Conservation (phyloP, 23 tunicate genomes). For the Phallusia fumigata region DNA sequence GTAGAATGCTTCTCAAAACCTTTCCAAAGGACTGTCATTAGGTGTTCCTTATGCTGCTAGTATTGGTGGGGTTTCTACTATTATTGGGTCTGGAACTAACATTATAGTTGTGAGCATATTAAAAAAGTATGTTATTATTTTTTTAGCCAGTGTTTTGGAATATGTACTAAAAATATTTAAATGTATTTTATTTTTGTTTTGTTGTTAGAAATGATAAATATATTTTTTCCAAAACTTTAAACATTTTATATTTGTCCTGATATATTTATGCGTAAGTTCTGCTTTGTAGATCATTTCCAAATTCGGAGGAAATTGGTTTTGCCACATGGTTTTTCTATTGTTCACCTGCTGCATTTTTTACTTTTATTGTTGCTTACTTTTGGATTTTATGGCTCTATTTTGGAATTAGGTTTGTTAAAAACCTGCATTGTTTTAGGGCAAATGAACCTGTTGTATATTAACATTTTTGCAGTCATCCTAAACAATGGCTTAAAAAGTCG, state of each 20-base stretch:
- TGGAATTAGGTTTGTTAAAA: constrained; percentile 15
- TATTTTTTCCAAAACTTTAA: too few species aligned
- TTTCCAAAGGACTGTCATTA: neutral
- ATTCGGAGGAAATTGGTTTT: constrained; percentile 16
- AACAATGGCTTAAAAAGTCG: neutral
- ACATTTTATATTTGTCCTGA: too few species aligned
- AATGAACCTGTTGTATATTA: too few species aligned
- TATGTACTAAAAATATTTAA: too few species aligned
- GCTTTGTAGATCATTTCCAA: constrained; percentile 13
- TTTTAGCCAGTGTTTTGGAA: too few species aligned
- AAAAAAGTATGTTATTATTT: neutral
- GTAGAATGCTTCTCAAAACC: neutral
- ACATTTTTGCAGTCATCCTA: neutral
- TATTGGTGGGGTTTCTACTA: constrained; percentile 5
- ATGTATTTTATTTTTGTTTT: too few species aligned
- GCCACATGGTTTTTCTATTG: constrained; percentile 37
- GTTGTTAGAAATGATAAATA: too few species aligned
- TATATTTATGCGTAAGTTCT: too few species aligned
- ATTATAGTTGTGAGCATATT: neutral
- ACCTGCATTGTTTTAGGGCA: too few species aligned
- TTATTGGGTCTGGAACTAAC: neutral
- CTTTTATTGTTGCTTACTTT: constrained; percentile 1
- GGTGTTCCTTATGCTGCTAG: neutral
- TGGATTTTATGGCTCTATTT: constrained; percentile 33
- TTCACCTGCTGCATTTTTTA: constrained; percentile 22